Conservation (phyloP, 30 jellyfish, hydroid and myxozoan genomes). For the Cassiopea andromeda region DNA sequence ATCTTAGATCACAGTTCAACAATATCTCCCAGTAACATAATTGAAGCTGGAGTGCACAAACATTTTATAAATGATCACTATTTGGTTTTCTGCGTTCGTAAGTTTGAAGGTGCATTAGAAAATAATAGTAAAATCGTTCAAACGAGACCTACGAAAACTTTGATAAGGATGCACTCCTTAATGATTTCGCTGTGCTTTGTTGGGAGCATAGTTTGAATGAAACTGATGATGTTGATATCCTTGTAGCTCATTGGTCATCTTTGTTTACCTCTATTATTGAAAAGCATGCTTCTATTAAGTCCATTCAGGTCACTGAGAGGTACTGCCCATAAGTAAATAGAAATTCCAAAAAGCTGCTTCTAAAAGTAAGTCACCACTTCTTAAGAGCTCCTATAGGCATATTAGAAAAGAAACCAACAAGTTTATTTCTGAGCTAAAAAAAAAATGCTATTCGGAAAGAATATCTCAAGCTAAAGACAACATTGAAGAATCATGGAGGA, state of each 20-base stretch:
- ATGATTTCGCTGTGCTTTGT: constrained; percentile 37
- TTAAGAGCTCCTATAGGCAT: constrained; percentile 40
- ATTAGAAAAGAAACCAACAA: constrained; percentile 11
- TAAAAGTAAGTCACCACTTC: constrained; percentile 5
- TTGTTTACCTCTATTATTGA: constrained; percentile 10
- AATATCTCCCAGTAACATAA: constrained; percentile 24
- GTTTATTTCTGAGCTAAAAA: constrained; percentile 2
- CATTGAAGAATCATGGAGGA: constrained; percentile 38
- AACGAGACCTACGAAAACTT: constrained; percentile 29
- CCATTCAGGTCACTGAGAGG: constrained; percentile 39
- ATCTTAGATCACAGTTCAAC: constrained; percentile 47
- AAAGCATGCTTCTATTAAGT: constrained; percentile 26
- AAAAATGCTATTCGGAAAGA: constrained; percentile 7
- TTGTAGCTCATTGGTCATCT: constrained; percentile 14
- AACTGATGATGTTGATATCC: neutral
- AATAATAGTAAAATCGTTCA: constrained; percentile 14
- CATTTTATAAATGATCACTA: constrained; percentile 31
- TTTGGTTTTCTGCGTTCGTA: constrained; percentile 34
- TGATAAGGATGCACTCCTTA: constrained; percentile 18
- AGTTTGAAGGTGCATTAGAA: constrained; percentile 29
- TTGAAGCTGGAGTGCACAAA: constrained; percentile 32
- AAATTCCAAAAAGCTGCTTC: neutral
- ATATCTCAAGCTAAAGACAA: neutral
- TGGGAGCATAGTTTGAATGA: constrained; percentile 14
- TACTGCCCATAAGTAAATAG: constrained; percentile 30